These are phyloP conservation scores for Archegozetes longisetosus DNA, from an alignment of 1,140 invertebrate genomes.

Conservation along the genomic window DNA sequence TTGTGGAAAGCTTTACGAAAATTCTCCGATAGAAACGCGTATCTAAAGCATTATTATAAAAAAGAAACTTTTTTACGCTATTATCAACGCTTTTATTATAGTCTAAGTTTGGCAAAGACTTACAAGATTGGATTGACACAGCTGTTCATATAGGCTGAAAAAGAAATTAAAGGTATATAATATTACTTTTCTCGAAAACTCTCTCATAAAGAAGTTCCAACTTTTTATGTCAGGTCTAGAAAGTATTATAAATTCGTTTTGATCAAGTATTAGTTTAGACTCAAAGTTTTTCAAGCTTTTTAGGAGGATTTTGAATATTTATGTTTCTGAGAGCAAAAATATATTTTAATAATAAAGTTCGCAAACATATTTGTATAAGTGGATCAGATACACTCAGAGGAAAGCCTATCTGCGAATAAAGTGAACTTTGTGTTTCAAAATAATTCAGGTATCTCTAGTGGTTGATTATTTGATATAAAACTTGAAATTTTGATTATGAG, in stretches of 20 bases:
- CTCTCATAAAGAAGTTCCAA: too few species aligned
- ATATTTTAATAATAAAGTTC: too few species aligned
- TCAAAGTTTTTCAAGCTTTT: neutral
- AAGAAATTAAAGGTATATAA: neutral
- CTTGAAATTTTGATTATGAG: too few species aligned
- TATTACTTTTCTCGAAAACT: neutral
- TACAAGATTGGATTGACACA: conserved; percentile 82
- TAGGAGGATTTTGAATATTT: neutral
- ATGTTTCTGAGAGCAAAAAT: neutral
- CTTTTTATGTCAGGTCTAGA: neutral
- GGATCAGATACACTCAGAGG: too few species aligned
- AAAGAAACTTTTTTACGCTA: too few species aligned
- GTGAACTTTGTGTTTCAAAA: too few species aligned
- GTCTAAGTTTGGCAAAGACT: neutral
- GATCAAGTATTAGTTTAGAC: neutral
- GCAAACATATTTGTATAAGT: neutral
- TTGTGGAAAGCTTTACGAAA: conserved; percentile 67
- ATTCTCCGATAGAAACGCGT: conserved; percentile 74
- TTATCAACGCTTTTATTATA: neutral
- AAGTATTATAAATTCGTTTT: neutral
- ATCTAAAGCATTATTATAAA: conserved; percentile 33
- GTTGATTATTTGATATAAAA: too few species aligned
- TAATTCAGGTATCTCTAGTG: too few species aligned
- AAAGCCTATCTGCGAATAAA: too few species aligned
- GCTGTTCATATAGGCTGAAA: conserved; percentile 58